These are phyloP conservation scores for Dipodomys merriami DNA, from an alignment of 2,113 vertebrate species.

Conservation along the genomic window DNA sequence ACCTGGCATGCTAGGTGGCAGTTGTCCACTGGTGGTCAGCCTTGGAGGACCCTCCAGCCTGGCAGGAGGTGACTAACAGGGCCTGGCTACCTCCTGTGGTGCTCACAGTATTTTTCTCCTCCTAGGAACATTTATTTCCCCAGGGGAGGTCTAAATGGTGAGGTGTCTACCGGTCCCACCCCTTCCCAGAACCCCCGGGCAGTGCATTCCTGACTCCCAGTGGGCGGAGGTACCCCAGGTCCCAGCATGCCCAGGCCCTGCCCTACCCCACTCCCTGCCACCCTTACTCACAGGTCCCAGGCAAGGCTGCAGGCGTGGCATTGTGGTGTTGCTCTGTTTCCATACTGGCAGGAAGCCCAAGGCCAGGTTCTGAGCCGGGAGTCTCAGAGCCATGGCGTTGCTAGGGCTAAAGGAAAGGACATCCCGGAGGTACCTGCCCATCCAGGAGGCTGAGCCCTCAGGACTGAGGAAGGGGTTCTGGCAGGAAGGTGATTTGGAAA, in stretches of 20 bases:
- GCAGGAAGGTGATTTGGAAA: not conserved
- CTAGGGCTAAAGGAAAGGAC: not conserved
- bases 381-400: not conserved
- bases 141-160: not conserved
- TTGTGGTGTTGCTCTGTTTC: conserved; percentile 1
- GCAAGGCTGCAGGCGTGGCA: not conserved
- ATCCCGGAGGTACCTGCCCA: not conserved
- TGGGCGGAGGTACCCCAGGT: conserved; percentile 67
- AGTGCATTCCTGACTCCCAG: conserved; percentile 75
- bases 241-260: conserved; percentile 62
- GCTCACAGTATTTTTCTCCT: not conserved
- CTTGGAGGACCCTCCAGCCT: not conserved
- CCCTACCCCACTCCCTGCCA: conserved; percentile 38
- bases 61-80: conserved; percentile 48
- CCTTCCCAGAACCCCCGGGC: conserved; percentile 58
- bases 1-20: not conserved
- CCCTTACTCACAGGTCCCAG: conserved; percentile 3
- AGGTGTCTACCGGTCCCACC: conserved; percentile 1
- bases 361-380: conserved; percentile 18
- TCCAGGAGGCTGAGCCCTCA: not conserved
- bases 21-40: conserved; percentile 3
- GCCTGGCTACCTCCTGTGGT: not conserved
- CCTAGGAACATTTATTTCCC: conserved; percentile 35
- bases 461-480: not conserved
- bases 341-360: conserved; percentile 3